Base-by-base conservation (phyloP, 2,113 vertebrate genomes). In the Hemiscyllium ocellatum region DNA sequence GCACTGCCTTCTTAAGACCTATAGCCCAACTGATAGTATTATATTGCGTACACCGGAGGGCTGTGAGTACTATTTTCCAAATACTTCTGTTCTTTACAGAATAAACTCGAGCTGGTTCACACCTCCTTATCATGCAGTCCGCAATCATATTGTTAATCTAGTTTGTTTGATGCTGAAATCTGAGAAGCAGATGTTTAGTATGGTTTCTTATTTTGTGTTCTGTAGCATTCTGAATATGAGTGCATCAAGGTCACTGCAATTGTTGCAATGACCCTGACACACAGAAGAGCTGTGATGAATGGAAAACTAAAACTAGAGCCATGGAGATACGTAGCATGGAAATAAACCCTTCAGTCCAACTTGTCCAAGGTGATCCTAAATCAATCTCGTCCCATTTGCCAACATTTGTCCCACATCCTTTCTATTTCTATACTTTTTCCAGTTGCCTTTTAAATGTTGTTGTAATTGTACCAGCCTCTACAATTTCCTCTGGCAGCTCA, bases 11-110 rank as follows among this genome's bases (percentile, higher is more conserved):
- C 99, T 97, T 97, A 97, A 98, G 96, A 96, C 98, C 95, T 98
- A 99, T 97, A 98, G 97, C 97, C 99, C 97, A 97, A 99, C 98
- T 0, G 98, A 99, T 96, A 96, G 98, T 80, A 97, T 99, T 97
- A 98, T 98, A 0, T 97, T 99, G 86, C 96, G 99, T 95, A 98
- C 99, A 0, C 99, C 99, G 0, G 99, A 99, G 97, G 99, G 99
- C 97, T 0, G 99, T 99, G 97, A 99, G 99, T 98, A 42, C 42
- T 17, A 50, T 20, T 72, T 61, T 24, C 26, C 12, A 72, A 95
- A 70, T 70, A 47, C 66, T 65, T n/a, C 66, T 52, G 47, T 87
- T 52, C 85, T 87, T 26, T 93, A 93, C 17, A 93, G 17, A n/a
- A 66, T 94, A 90, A n/a, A 13, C 47, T 90, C 4, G 65, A 91